Base-by-base conservation (phyloP, 2,113 vertebrate species). In the Tychaedon coryphoeus region DNA sequence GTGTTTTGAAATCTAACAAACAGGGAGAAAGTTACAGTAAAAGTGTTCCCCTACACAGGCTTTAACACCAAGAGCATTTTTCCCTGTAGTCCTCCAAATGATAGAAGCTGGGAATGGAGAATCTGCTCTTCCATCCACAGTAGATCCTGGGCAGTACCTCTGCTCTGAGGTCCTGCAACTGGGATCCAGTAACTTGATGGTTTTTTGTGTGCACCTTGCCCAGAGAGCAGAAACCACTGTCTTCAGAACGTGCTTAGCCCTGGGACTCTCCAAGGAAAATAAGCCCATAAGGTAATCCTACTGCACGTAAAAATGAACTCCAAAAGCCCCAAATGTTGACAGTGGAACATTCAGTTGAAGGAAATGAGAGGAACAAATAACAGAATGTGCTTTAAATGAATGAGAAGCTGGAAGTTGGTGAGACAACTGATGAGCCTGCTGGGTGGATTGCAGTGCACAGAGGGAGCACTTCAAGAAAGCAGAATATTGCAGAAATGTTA, bases 121-220 rank as follows among this genome's bases (percentile, higher is more conserved):
- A 8, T 12, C 19, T 81, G 1, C 72, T 69, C 19, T 36, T 51
- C 23, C 13, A 15, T 57, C 17, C 19, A 3, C 26, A 51, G 58
- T 3, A 53, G 36, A 22, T 69, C 24, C 12, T 16, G 1, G 11
- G 19, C 45, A 78, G 15, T 60, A 12, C 17, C 33, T 89, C 34
- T 84, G 20, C 33, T 20, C 25, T 65, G 36, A 45, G 16, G 61
- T 53, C 9, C 26, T 66, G 16, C 50, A 88, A 4, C 12, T 5
- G 2, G 24, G 26, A 25, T 65, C 18, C 60, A 47, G 24, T 50
- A 80, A 33, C 13, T 2, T 2, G 6, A 8, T 4, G 1, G 2
- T 13, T 58, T 65, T 88, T 8, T 1, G 1, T 38, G 25, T 76
- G 36, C 16, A 28, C 7, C 19, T 79, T 79, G 29, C 19, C 34